Conservation (phyloP, 2,113 vertebrate species). For the Xenus cinereus region DNA sequence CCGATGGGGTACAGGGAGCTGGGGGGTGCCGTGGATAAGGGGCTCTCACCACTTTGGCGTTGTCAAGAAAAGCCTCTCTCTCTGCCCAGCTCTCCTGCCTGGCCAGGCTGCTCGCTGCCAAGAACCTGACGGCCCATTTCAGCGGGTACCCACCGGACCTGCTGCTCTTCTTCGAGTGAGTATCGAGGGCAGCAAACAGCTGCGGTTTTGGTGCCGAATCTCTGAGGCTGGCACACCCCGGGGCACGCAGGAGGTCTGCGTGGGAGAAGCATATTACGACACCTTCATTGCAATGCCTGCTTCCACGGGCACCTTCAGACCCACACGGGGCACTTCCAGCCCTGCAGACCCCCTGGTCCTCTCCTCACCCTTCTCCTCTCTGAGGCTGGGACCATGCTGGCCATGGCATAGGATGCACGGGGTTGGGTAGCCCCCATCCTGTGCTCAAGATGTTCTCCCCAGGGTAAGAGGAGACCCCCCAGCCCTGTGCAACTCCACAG, state of each 20-base stretch:
- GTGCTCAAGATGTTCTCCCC: not conserved
- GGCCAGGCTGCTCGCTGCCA: slow-evolving; percentile 49
- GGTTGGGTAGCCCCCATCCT: not conserved
- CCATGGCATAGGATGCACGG: accelerated
- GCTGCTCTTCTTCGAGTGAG: slow-evolving; percentile 73
- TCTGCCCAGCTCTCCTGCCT: slow-evolving; percentile 70
- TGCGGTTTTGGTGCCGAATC: accelerated
- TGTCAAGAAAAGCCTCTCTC: too few relatives aligned
- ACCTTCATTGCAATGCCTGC: accelerated
- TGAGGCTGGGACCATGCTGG: not conserved
- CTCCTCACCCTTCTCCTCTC: not conserved
- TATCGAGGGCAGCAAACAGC: accelerated
- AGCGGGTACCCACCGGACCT: not conserved
- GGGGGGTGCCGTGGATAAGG: accelerated
- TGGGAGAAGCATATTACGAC: accelerated
- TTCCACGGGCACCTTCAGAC: not conserved
- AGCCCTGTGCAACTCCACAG: accelerated
- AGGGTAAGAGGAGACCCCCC: not conserved
- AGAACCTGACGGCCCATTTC: slow-evolving; percentile 22
- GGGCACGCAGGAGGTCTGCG: accelerated
- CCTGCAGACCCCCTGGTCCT: not conserved
- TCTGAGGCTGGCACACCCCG: too few relatives aligned
- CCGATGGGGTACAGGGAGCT: accelerated
- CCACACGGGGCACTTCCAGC: not conserved
- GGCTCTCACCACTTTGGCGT: accelerated